phyloP scores from a whole-genome alignment of 2,888 invertebrate genomes.

The Lochmaea crataegi region DNA sequence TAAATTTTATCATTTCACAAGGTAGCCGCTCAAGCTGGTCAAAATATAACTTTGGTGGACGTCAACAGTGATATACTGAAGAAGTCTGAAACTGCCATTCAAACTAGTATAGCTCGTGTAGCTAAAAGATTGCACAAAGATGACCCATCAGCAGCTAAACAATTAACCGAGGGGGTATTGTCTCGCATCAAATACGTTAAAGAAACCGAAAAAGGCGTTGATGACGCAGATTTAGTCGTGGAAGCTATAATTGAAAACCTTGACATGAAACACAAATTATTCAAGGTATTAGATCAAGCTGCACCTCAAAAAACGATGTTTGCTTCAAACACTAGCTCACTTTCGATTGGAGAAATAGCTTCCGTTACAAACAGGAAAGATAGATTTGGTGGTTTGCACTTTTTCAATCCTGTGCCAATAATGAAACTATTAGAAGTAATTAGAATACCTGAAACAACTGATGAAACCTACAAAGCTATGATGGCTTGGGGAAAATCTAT shows the following conservation, averaged over 20 bases:
- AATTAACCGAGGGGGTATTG: conserved; percentile 73
- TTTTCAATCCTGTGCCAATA: conserved; percentile 92
- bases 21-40: conserved; percentile 88
- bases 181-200: conserved; percentile 73
- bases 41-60: conserved; percentile 85
- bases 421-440: conserved; percentile 91
- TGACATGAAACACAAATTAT: conserved; percentile 75
- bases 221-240: conserved; percentile 79
- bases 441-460: conserved; percentile 79
- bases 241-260: conserved; percentile 91
- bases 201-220: conserved; percentile 72
- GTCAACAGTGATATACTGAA: conserved; percentile 76
- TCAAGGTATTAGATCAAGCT: conserved; percentile 78
- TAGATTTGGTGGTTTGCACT: conserved; percentile 78
- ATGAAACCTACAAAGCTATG: conserved; percentile 78
- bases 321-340: conserved; percentile 90
- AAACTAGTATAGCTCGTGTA: conserved; percentile 77
- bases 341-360: conserved; percentile 85
- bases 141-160: conserved; percentile 73
- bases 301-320: conserved; percentile 82
- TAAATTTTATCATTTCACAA: conserved; percentile 57
- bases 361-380: conserved; percentile 77
- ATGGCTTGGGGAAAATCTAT: conserved; percentile 85
- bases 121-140: conserved; percentile 83
- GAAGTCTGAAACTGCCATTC: conserved; percentile 79